Conservation (phyloP, 2,797 vertebrate species). For the Monodelphis domestica region DNA sequence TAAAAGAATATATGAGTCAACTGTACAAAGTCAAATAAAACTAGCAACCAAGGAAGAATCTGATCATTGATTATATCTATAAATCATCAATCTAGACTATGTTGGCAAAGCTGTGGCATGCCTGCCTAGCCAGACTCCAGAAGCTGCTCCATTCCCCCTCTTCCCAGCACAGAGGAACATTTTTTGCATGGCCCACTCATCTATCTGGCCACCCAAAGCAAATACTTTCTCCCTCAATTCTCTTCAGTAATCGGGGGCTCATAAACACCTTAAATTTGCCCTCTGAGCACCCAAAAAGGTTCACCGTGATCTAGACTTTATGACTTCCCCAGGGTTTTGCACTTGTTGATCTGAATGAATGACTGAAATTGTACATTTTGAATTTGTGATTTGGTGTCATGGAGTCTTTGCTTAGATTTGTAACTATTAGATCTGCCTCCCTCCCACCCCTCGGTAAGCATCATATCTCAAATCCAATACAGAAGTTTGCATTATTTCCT, state of each 20-base stretch:
- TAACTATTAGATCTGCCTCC: background rate
- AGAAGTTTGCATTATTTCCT: background rate
- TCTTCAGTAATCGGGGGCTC: no score
- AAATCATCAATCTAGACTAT: background rate
- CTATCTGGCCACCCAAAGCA: no score
- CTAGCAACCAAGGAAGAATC: background rate
- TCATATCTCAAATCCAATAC: background rate
- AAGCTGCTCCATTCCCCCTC: no score
- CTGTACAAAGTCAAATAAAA: slow-evolving; percentile 35
- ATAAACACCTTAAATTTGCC: no score
- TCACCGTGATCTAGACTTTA: background rate
- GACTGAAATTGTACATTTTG: background rate
- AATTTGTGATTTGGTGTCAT: background rate
- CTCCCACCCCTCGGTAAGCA: background rate
- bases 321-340: background rate
- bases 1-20: background rate
- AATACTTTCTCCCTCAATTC: no score
- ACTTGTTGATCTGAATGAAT: background rate
- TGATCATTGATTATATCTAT: background rate
- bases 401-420: background rate
- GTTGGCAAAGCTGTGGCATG: no score
- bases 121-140: no score
- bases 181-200: no score
- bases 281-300: no score
- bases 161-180: no score